A percentile compares a stretch with the other conserved stretches of the same genome.
Evolutionary conservation across 2,888 invertebrate genomes (phyloP).

Genomic region (Cosmia pyralina): DNA sequence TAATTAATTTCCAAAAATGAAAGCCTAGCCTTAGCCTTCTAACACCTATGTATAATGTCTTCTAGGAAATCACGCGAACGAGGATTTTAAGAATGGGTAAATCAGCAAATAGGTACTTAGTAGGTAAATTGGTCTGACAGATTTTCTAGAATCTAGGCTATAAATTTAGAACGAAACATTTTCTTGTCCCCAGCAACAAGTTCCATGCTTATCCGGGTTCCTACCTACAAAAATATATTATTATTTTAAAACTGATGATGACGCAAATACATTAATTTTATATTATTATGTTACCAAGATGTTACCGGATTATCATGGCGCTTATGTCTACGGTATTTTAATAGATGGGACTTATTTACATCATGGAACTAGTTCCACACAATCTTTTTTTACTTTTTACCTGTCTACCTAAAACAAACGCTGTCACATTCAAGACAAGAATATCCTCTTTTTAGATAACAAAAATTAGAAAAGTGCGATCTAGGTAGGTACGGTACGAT

Average conservation of each 20-base stretch:
- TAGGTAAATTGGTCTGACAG: background rate
- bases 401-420: background rate
- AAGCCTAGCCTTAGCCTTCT: too few relatives aligned
- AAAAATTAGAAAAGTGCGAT: background rate
- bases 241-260: slow-evolving; percentile 37
- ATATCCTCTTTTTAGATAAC: background rate
- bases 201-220: slow-evolving; percentile 31
- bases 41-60: background rate
- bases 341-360: slow-evolving; percentile 43
- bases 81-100: background rate
- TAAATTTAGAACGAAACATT: background rate
- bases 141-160: slow-evolving; percentile 3
- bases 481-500: too few relatives aligned
- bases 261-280: slow-evolving; percentile 33
- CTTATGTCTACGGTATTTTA: slow-evolving; percentile 40
- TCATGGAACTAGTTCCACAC: slow-evolving; percentile 42
- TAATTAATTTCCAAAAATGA: too few relatives aligned
- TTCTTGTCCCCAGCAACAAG: slow-evolving; percentile 18
- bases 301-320: slow-evolving; percentile 32
- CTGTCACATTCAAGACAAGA: background rate
- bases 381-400: slow-evolving; percentile 6
- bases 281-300: slow-evolving; percentile 34
- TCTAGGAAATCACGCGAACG: background rate
- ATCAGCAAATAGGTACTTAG: background rate
- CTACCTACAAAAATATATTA: slow-evolving; percentile 14